Evolutionary conservation across 1,140 invertebrate species (phyloP), one percentile per base, ranked within the genome.

Genomic region (Drosophila melanogaster): DNA sequence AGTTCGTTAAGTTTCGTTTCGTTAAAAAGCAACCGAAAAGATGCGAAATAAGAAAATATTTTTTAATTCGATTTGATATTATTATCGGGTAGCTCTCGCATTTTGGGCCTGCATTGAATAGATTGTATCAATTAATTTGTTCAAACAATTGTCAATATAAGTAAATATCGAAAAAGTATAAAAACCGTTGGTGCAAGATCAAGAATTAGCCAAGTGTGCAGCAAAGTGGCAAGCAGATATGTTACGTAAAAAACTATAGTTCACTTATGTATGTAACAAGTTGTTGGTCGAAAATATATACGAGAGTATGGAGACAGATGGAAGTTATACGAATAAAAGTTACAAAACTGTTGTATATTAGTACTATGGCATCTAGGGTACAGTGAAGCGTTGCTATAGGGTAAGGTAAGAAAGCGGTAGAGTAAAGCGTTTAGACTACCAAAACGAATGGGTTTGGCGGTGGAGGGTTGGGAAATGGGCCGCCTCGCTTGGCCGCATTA

Each of bases 11-110:
- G 30, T 30, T 8, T 33, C 33, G 33, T 33, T 33, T 81, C 60
- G 69, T 77, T 60, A 87, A 76, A 89, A 90, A 90, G 84, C 80
- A 89, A 89, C 77, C 77, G 72, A 90, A 90, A 89, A 80, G 77
- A 85, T 90, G 76, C 67, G 76, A 72, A 86, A 87, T 83, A 74
- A 77, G 61, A 84, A 70, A 62, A 71, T 60, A 75, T 79, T 11
- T 7, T 37, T 57, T 57, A 69, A 69, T 77, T 77, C 33, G 50
- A 64, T 67, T 74, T 51, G 30, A 38, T 38, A 38, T 38, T 33
- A 8, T 58, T 38, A 58, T 60, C 67, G 49, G 66, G 55, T 49
- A 43, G 58, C 55, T 74, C 55, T 77, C 73, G 61, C 55, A 58
- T 60, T 69, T 72, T 41, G 64, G 73, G 73, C 73, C 73, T 77